Conservation (phyloP, 2,113 vertebrate species). For the Eonycteris spelaea region DNA sequence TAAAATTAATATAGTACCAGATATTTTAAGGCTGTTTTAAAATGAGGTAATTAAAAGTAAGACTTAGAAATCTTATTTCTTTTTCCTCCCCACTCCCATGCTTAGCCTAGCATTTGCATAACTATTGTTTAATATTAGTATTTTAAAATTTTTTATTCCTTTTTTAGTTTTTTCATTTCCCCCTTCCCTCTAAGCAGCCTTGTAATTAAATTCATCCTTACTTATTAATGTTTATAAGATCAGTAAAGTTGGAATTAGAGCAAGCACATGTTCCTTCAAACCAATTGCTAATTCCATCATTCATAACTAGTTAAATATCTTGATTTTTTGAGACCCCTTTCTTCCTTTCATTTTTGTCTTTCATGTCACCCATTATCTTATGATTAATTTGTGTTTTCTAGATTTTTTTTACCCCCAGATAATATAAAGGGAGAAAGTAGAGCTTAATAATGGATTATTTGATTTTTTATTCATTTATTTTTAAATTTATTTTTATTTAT, state of each 20-base stretch:
- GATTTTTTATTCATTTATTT: not conserved
- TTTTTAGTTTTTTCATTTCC: not conserved
- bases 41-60: constrained; percentile 39
- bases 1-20: not conserved
- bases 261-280: constrained; percentile 7
- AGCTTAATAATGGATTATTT: not conserved
- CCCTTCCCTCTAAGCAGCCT: not conserved
- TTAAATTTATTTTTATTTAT: not conserved
- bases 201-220: not conserved
- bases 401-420: not conserved
- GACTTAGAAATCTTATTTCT: not conserved
- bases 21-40: constrained; percentile 32
- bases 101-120: not conserved
- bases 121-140: not conserved
- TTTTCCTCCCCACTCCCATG: not conserved
- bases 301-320: constrained; percentile 28
- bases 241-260: constrained; percentile 2
- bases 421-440: not conserved
- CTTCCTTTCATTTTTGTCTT: not conserved
- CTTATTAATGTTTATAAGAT: constrained; percentile 28
- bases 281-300: not conserved
- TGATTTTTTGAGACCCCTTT: constrained; percentile 2
- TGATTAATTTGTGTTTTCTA: not conserved
- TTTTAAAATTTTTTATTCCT: constrained; percentile 30
- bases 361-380: not conserved